Evolutionary conservation across 2,888 invertebrate species (phyloP).

Genomic region (Eristalis intricaria): DNA sequence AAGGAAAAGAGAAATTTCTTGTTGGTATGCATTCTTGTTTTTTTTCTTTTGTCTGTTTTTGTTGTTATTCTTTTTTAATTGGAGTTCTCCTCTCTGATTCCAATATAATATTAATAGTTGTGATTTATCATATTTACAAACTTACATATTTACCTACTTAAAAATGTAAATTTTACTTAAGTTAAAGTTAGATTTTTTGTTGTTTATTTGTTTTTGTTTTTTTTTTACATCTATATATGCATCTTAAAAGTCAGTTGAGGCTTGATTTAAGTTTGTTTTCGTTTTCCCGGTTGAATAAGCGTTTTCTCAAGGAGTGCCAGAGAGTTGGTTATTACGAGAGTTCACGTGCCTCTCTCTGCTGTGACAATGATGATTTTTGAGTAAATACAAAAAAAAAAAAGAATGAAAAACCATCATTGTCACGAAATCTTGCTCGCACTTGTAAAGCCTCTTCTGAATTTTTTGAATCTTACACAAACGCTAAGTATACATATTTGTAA

Average conservation of each 20-base stretch:
- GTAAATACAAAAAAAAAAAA: neutral
- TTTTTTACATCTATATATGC: neutral
- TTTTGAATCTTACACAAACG: neutral
- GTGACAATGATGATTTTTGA: neutral
- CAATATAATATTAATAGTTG: constrained; percentile 23
- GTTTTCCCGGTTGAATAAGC: neutral
- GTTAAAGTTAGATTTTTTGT: constrained; percentile 34
- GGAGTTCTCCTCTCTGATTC: constrained; percentile 17
- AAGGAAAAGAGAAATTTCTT: constrained; percentile 22
- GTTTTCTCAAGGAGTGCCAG: neutral
- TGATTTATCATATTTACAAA: constrained; percentile 58
- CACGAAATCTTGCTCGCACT: neutral
- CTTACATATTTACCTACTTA: constrained; percentile 65
- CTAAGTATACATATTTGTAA: constrained; percentile 7
- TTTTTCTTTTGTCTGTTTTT: neutral
- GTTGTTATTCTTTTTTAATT: constrained; percentile 9
- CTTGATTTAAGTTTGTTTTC: neutral
- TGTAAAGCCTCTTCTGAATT: neutral
- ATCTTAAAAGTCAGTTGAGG: neutral
- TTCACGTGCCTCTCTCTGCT: neutral
- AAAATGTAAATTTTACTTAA: constrained; percentile 57
- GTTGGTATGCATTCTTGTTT: neutral
- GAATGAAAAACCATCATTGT: neutral
- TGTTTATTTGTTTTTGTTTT: constrained; percentile 4
- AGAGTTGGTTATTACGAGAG: neutral